Evolutionary conservation across 2,888 invertebrate genomes (phyloP), one percentile per base, ranked within the genome.

Genomic region (Himalopsyche kuldschensis): DNA sequence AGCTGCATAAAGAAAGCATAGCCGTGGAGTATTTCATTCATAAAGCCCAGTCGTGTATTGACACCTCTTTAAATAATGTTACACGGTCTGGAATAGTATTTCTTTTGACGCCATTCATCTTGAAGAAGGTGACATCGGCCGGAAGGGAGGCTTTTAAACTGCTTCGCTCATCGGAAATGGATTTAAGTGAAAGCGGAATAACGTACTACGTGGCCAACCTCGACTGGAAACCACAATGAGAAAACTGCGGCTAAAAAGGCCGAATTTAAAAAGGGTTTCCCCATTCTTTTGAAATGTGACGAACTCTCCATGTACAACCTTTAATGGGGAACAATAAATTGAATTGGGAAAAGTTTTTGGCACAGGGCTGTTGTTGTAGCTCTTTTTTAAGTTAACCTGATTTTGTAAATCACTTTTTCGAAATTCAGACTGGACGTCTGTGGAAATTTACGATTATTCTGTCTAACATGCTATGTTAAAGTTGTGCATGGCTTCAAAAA

Each of bases 81-180:
- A 24, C 55, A 55, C 55, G 24, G 20, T 24, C 55, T 55, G 55
- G 55, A 55, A 55, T 55, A 55, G 55, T 55, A 20, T 55, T 55
- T 55, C 24, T 20, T 55, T 55, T 55, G 20, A 78, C 48, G 78
- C 78, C 81, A 84, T 84, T 78, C 84, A 84, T 80, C 84, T 78
- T 78, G 32, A 69, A 55, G 32, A 77, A 30, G 48, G 55, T 78
- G 78, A 80, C 84, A 77, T 27, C 35, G 78, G 75, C 63, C 75
- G 84, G 81, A 84, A 78, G 81, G n/a, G 81, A 78, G 84, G 84
- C 84, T 84, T 84, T 84, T 81, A 84, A 77, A 63, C 81, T 69
- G 78, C 47, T 30, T 77, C 81, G 75, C 48, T 82, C 77, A 78
- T 78, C 80, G 84, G 84, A 84, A 84, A 84, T 81, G 84, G 84